Evolutionary conservation across 2,888 invertebrate species (phyloP).

Genomic region (Heliconius charithonia): DNA sequence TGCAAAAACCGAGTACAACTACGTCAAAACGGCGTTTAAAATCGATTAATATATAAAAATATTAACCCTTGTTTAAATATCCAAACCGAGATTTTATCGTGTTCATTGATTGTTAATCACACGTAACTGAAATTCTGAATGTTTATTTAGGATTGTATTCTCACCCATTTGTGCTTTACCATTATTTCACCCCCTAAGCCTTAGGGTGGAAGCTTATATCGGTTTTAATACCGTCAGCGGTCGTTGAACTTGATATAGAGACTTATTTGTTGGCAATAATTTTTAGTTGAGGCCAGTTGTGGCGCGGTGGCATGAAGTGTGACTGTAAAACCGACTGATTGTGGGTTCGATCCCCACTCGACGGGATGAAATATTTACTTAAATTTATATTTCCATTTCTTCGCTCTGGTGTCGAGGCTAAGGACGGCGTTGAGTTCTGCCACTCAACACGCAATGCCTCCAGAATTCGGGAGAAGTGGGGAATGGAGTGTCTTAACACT

Average conservation of each 20-base stretch:
- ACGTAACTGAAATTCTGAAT: conserved; percentile 37
- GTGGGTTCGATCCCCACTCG: too few relatives aligned
- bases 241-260: conserved; percentile 32
- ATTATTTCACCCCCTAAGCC: conserved; percentile 50
- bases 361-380: too few relatives aligned
- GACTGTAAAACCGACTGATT: too few relatives aligned
- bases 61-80: conserved; percentile 6
- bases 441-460: too few relatives aligned
- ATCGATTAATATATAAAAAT: conserved; percentile 1
- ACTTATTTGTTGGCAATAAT: neutral
- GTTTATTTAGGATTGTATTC: conserved; percentile 46
- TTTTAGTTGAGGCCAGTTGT: neutral
- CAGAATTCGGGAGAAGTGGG: too few relatives aligned
- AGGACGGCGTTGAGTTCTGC: too few relatives aligned
- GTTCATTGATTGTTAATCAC: conserved; percentile 25
- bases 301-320: too few relatives aligned
- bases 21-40: neutral
- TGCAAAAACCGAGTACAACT: neutral
- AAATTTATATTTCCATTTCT: too few relatives aligned
- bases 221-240: conserved; percentile 44
- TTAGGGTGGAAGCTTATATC: conserved; percentile 48
- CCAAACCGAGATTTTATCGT: conserved; percentile 28
- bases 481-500: too few relatives aligned
- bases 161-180: conserved; percentile 41
- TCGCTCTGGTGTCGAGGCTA: too few relatives aligned